A percentile compares a stretch with the other conserved stretches of the same genome.
These are phyloP conservation scores for Cirrhinus molitorella DNA, from an alignment of 2,797 vertebrate genomes.

Conservation along the genomic window DNA sequence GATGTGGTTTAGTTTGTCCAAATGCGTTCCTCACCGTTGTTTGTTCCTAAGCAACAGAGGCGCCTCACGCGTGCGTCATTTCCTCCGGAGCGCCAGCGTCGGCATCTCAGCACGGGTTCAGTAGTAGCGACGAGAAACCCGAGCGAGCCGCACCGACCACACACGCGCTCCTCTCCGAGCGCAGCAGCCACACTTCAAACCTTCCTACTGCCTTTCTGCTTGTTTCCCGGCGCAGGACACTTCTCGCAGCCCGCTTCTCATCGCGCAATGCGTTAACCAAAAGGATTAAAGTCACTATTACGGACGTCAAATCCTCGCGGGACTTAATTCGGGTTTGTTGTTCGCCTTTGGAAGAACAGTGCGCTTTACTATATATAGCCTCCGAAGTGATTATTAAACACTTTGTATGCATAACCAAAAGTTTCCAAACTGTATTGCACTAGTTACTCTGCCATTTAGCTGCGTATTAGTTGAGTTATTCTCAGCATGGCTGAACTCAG, in stretches of 20 bases:
- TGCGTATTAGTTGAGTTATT: neutral
- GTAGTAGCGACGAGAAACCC: constrained; percentile 43
- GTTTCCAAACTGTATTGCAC: constrained; percentile 6
- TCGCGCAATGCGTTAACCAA: neutral
- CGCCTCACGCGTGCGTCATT: constrained; percentile 75
- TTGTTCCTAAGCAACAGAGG: constrained; percentile 77
- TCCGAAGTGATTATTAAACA: neutral
- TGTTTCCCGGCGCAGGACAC: neutral
- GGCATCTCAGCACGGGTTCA: constrained; percentile 29
- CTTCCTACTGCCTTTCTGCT: neutral
- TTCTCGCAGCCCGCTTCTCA: neutral
- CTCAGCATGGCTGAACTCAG: constrained; percentile 20
- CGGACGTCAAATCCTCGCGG: constrained; percentile 16
- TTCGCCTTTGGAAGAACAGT: constrained; percentile 15
- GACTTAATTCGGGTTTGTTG: constrained; percentile 38
- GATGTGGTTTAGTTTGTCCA: constrained; percentile 55
- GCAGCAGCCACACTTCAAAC: constrained; percentile 1
- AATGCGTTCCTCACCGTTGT: constrained; percentile 58
- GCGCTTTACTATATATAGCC: neutral
- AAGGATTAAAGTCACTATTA: constrained; percentile 36
- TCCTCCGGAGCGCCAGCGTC: constrained; percentile 63
- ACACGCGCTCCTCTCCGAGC: neutral
- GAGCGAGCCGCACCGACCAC: constrained; percentile 6
- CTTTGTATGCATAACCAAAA: neutral
- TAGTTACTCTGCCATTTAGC: neutral